Percentiles rank a stretch among this genome's conserved stretches.
Conservation (phyloP, 2,888 invertebrate genomes). For the Teleiodes luculella region DNA sequence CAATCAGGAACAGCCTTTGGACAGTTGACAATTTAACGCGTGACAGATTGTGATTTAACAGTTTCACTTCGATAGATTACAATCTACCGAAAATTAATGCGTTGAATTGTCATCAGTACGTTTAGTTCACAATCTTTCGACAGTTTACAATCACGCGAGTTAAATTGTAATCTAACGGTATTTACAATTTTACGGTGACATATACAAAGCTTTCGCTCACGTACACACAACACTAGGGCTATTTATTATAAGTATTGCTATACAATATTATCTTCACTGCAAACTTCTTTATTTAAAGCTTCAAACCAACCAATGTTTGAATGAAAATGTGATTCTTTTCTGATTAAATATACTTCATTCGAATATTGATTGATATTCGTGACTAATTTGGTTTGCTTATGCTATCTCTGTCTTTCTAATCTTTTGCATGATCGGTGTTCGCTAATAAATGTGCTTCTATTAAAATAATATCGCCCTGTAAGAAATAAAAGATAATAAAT, state of each 20-base stretch:
- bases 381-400: constrained; percentile 33
- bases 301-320: neutral
- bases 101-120: too few relatives aligned
- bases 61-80: too few relatives aligned
- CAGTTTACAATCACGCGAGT: too few relatives aligned
- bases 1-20: too few relatives aligned
- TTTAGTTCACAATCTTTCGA: too few relatives aligned
- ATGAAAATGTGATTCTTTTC: neutral
- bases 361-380: constrained; percentile 14
- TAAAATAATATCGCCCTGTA: neutral
- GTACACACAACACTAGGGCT: constrained; percentile 37
- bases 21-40: too few relatives aligned
- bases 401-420: constrained; percentile 34
- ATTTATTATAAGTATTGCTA: neutral
- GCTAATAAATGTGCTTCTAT: constrained; percentile 14
- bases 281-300: neutral
- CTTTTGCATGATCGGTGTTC: constrained; percentile 23
- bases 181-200: too few relatives aligned
- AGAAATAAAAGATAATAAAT: neutral
- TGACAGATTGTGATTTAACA: too few relatives aligned
- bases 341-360: neutral
- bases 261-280: neutral
- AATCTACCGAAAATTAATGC: too few relatives aligned
- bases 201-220: constrained; percentile 41
- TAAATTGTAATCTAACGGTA: too few relatives aligned